These are phyloP conservation scores for Eclectus roratus DNA, from an alignment of 2,113 vertebrate genomes.

Conservation along the genomic window DNA sequence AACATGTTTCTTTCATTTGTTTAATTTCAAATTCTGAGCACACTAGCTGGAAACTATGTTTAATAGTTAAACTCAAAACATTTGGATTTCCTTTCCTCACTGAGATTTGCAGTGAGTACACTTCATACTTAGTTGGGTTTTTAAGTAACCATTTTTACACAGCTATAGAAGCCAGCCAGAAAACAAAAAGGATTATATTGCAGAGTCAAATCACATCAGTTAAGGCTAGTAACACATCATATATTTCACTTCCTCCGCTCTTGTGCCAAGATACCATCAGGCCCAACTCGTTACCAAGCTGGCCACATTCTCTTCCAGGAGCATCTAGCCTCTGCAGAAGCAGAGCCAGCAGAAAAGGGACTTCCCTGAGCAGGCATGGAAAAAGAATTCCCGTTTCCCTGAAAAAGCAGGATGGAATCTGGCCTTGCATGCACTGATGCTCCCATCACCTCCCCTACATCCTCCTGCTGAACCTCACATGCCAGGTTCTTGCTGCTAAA, in stretches of 20 bases:
- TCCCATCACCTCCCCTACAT: background rate
- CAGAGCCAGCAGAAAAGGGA: background rate
- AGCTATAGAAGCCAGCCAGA: conserved; percentile 45
- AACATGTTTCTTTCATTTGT: conserved; percentile 85
- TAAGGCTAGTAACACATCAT: conserved; percentile 9
- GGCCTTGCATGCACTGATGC: background rate
- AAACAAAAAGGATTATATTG: conserved; percentile 42
- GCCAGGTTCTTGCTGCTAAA: background rate
- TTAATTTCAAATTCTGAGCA: conserved; percentile 81
- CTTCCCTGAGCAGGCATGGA: conserved; percentile 1
- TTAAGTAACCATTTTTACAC: conserved; percentile 58
- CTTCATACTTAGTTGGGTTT: conserved; percentile 57
- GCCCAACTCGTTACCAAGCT: background rate
- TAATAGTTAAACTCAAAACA: conserved; percentile 83
- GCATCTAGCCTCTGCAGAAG: background rate
- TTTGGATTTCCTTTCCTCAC: conserved; percentile 73
- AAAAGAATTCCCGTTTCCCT: background rate
- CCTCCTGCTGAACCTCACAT: background rate
- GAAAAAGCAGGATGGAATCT: background rate
- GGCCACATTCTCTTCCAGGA: background rate
- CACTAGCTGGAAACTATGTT: conserved; percentile 81
- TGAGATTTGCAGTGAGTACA: conserved; percentile 42
- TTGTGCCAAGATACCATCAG: background rate
- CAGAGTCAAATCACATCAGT: conserved; percentile 17
- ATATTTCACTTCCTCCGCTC: background rate